phyloP scores from a whole-genome alignment of 2,797 vertebrate species.

The Muscicapa striata region DNA sequence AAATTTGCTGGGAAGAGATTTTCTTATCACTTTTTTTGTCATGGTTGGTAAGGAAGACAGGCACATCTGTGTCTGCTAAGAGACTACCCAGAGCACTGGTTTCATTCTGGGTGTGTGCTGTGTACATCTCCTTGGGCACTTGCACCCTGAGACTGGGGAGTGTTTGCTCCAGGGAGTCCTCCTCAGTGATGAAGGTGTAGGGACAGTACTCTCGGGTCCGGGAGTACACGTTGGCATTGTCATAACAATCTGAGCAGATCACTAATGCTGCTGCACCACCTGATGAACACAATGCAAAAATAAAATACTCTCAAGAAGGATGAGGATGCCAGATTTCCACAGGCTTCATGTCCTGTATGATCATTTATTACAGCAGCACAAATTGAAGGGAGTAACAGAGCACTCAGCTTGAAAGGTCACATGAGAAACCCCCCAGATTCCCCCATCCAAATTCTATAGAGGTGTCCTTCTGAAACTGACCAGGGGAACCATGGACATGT shows the following conservation, averaged over 20 bases:
- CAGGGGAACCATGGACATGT: not conserved
- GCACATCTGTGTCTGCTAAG: conserved; percentile 75
- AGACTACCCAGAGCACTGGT: conserved; percentile 77
- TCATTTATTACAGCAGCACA: not conserved
- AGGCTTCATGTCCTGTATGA: not conserved
- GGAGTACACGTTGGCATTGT: conserved; percentile 95
- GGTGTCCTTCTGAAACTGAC: not conserved
- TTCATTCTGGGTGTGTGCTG: conserved; percentile 71
- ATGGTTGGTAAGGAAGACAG: conserved; percentile 78
- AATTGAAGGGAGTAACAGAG: not conserved
- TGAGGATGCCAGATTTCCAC: not conserved
- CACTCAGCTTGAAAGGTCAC: not conserved
- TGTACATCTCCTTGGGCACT: conserved; percentile 75
- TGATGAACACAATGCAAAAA: not conserved
- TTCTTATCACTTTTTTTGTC: conserved; percentile 77
- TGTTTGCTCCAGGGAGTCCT: conserved; percentile 83
- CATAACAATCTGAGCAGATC: conserved; percentile 97
- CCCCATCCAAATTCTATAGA: not conserved
- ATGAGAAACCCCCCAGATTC: not conserved
- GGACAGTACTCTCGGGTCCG: conserved; percentile 92
- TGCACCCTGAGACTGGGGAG: conserved; percentile 80
- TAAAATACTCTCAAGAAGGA: not conserved
- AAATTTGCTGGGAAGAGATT: conserved; percentile 61
- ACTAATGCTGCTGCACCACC: conserved; percentile 80
- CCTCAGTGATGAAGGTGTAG: conserved; percentile 88